Evolutionary conservation across 1,140 invertebrate species (phyloP), one percentile per base, ranked within the genome.

Genomic region (Brachystomella parvula): DNA sequence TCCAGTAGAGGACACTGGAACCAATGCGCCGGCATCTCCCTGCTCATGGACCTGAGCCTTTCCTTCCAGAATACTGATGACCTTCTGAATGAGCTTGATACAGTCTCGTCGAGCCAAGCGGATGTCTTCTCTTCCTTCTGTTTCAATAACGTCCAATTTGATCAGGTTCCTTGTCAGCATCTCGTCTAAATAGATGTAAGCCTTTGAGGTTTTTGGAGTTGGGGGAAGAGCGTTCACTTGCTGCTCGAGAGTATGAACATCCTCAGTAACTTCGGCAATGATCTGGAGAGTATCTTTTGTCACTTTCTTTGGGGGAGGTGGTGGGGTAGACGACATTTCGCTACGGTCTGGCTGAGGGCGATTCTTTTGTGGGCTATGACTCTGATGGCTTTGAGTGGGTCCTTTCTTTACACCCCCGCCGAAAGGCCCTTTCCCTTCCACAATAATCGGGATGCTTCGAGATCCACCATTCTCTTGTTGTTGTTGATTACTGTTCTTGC

Each of bases 111-210:
- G 82, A 0, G 89, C 89, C 64, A 85, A 83, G 71, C 93, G 81
- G 33, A 97, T 89, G 73, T 90, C 87, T 30, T 94, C 90, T 74
- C 90, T 87, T 1, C 92, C 92, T 66, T 93, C 90, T 0, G 91
- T 90, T 75, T 95, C 91, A 63, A 97, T 89, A 71, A 89, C 87
- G 76, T 97, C 94, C 65, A 96, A 77, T 77, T 93, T 92, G 44
- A 71, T 65, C 2, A 96, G 84, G 65, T 96, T 81, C 76, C 92
- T 90, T 1, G 93, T 96, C 19, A 97, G 79, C 92, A 96, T 96
- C 78, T 97, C 94, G 76, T 96, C 94, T 47, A 96, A 77, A 76
- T 87, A 94, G 31, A 90, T 81, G 74, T 93, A 96, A 63, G 89
- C 82, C 49, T 53, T 53, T 15, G 9, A 12, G 3, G 9, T 53